Conservation (phyloP, 1,140 invertebrate species). For the Vanessa tameamea region DNA sequence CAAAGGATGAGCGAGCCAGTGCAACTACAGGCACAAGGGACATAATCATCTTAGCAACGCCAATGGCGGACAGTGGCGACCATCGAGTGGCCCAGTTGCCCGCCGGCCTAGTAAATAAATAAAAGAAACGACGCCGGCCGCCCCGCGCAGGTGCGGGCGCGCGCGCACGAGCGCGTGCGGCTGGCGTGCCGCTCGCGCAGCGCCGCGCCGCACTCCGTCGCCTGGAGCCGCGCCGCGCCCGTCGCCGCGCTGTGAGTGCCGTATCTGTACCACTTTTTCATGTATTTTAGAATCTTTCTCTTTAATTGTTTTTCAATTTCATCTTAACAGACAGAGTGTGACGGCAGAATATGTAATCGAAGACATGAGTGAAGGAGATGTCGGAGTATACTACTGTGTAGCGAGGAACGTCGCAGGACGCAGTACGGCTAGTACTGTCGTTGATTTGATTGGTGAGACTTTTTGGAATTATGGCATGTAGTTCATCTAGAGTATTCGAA, state of each 20-base stretch:
- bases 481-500: too few relatives aligned
- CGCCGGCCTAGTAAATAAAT: too few relatives aligned
- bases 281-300: too few relatives aligned
- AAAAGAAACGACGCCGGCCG: too few relatives aligned
- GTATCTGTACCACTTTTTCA: not conserved
- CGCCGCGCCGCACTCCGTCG: conserved; percentile 59
- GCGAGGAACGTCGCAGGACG: conserved; percentile 65
- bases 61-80: too few relatives aligned
- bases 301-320: not conserved
- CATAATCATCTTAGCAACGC: too few relatives aligned
- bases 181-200: conserved; percentile 66
- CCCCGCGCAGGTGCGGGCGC: conserved; percentile 46
- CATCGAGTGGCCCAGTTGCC: too few relatives aligned
- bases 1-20: too few relatives aligned
- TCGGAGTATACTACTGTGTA: conserved; percentile 63
- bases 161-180: conserved; percentile 47
- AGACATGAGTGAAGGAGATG: conserved; percentile 56
- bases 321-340: conserved; percentile 58
- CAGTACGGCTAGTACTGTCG: conserved; percentile 39
- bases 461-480: not conserved
- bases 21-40: too few relatives aligned
- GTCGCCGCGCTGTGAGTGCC: not conserved
- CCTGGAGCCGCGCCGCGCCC: conserved; percentile 47
- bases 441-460: conserved; percentile 41
- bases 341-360: conserved; percentile 63